phyloP scores from a whole-genome alignment of 2,888 invertebrate genomes.

The Sarcophaga rosellei region DNA sequence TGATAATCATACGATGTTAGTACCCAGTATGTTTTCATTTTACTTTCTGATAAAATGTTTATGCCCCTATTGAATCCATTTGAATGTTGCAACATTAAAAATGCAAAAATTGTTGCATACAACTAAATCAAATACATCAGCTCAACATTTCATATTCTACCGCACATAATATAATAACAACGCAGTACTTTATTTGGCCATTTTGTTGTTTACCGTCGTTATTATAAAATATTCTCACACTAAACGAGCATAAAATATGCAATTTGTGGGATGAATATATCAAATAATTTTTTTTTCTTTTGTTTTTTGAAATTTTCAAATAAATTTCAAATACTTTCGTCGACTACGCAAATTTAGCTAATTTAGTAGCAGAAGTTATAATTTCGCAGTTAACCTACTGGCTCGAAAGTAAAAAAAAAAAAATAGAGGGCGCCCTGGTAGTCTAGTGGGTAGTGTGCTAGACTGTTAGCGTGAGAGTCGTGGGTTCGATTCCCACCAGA shows the following conservation, averaged over 20 bases:
- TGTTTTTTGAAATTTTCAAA: background rate
- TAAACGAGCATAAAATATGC: conserved; percentile 51
- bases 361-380: no score
- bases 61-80: conserved; percentile 12
- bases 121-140: conserved; percentile 40
- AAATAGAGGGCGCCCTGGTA: no score
- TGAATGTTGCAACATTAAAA: conserved; percentile 43
- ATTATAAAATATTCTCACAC: conserved; percentile 52
- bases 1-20: background rate
- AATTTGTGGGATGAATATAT: conserved; percentile 41
- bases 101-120: conserved; percentile 22
- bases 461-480: no score
- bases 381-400: no score
- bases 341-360: no score
- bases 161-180: background rate
- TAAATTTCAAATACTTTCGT: background rate
- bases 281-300: no score
- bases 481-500: no score
- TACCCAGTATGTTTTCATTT: background rate
- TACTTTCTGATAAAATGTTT: background rate
- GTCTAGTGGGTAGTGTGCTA: no score
- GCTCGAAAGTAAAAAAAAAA: no score
- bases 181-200: background rate
- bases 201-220: conserved; percentile 2
- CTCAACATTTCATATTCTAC: conserved; percentile 17